These are phyloP conservation scores for Nipponacmea schrenckii DNA, from an alignment of 2,888 invertebrate genomes.

Conservation along the genomic window DNA sequence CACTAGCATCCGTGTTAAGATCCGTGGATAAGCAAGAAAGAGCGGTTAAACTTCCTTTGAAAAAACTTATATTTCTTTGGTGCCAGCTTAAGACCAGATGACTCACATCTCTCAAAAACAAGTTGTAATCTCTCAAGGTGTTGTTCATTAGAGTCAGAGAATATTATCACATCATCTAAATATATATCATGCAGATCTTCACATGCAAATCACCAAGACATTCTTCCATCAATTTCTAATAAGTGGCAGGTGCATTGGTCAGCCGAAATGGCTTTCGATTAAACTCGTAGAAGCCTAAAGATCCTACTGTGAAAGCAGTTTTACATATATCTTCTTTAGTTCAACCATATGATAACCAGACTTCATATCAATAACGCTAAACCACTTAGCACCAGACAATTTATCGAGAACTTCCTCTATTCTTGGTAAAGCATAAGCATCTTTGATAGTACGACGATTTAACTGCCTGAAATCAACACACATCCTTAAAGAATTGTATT, in stretches of 20 bases:
- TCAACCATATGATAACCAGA: conserved; percentile 27
- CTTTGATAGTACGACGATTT: not conserved
- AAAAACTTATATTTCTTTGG: conserved; percentile 4
- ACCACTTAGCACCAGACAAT: not conserved
- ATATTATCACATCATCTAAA: no score
- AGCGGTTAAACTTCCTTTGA: not conserved
- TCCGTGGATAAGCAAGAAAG: conserved; percentile 21
- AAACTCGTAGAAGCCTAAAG: conserved; percentile 28
- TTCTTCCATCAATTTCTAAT: no score
- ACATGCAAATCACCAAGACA: no score
- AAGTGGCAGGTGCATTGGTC: no score
- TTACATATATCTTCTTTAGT: conserved; percentile 26
- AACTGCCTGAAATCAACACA: not conserved
- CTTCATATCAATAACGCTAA: conserved; percentile 30
- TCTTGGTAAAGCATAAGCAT: no score
- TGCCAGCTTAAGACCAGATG: no score
- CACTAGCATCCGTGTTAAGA: conserved; percentile 11
- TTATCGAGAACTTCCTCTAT: no score
- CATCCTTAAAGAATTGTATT: not conserved
- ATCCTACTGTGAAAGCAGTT: conserved; percentile 32
- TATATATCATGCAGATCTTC: no score
- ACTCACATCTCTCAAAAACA: conserved; percentile 3
- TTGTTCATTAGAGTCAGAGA: no score
- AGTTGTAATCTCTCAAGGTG: conserved; percentile 9
- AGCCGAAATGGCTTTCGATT: conserved; percentile 8